Evolutionary conservation across 2,797 vertebrate species (phyloP).

Genomic region (Petrocephalus sullivani): DNA sequence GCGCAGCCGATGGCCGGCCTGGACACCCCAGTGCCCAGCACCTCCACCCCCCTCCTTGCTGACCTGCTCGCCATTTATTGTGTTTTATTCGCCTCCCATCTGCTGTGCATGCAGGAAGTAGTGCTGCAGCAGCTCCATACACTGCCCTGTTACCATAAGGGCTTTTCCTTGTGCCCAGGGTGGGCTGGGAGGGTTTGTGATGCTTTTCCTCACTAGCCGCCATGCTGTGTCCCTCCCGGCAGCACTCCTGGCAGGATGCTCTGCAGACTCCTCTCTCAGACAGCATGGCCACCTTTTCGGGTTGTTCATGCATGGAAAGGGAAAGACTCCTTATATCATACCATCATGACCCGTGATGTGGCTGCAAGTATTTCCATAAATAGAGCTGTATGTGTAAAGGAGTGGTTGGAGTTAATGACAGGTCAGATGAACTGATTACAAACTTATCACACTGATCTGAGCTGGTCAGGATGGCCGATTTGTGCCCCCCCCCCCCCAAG

Average conservation of each 20-base stretch:
- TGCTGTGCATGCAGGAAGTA: neutral
- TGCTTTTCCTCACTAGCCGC: neutral
- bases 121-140: neutral
- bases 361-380: neutral
- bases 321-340: neutral
- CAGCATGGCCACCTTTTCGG: neutral
- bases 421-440: neutral
- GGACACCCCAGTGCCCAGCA: neutral
- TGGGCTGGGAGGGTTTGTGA: neutral
- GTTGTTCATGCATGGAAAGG: neutral
- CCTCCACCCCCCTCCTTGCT: neutral
- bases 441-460: neutral
- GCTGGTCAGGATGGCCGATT: neutral
- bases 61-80: neutral
- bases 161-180: neutral
- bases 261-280: neutral
- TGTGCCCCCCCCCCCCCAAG: neutral
- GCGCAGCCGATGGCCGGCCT: neutral
- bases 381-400: neutral
- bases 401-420: neutral
- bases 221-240: neutral
- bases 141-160: neutral
- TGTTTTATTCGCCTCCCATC: neutral
- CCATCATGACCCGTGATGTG: neutral
- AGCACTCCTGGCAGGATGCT: neutral